Evolutionary conservation across 1,140 invertebrate species (phyloP).

Genomic region (Rhysida immarginata): DNA sequence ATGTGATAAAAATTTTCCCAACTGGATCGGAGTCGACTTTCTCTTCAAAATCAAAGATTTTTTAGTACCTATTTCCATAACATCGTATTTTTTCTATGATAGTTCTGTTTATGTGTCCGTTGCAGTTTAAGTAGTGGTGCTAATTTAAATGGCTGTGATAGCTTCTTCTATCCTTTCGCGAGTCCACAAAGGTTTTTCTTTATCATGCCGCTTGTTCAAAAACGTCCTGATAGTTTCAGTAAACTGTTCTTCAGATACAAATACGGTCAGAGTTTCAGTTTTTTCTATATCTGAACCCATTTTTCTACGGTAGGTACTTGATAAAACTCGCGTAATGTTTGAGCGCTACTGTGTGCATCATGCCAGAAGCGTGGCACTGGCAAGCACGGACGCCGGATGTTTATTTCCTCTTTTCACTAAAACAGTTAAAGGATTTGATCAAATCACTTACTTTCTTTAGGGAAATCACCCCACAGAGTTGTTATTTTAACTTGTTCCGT

Average conservation of each 20-base stretch:
- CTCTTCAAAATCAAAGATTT: slow-evolving; percentile 4
- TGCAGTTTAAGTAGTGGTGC: slow-evolving; percentile 6
- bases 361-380: neutral
- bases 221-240: slow-evolving; percentile 9
- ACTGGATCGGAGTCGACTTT: slow-evolving; percentile 8
- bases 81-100: slow-evolving; percentile 8
- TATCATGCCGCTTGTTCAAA: neutral
- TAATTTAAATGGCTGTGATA: slow-evolving; percentile 10
- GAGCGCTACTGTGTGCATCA: neutral
- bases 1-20: slow-evolving; percentile 3
- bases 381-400: neutral
- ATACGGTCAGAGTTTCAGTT: slow-evolving; percentile 9
- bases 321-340: slow-evolving; percentile 6
- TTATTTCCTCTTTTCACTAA: neutral
- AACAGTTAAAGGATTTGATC: neutral
- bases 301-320: slow-evolving; percentile 5
- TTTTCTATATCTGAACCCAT: slow-evolving; percentile 1
- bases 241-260: slow-evolving; percentile 10
- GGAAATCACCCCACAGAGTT: neutral
- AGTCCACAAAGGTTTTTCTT: neutral
- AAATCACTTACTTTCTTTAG: neutral
- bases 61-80: neutral
- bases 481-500: neutral
- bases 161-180: slow-evolving; percentile 2
- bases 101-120: slow-evolving; percentile 8